A percentile compares a stretch with the other conserved stretches of the same genome.
Evolutionary conservation across 2,888 invertebrate species (phyloP).

Genomic region (Meganola albula): DNA sequence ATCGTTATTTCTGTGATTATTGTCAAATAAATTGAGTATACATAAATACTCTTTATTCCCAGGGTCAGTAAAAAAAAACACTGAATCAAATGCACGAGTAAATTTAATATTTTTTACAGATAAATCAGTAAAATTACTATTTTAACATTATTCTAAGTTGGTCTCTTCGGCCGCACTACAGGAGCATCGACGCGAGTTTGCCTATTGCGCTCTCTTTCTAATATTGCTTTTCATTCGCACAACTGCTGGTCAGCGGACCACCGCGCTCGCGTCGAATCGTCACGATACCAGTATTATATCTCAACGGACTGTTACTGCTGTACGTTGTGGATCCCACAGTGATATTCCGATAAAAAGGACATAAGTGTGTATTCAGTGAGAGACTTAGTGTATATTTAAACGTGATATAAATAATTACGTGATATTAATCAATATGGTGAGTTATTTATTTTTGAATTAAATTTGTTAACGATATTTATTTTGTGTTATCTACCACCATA

Average conservation of each 20-base stretch:
- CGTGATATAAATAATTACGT: constrained; percentile 14
- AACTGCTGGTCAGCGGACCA: constrained; percentile 16
- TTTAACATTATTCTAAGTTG: constrained; percentile 16
- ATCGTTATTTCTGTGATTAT: constrained; percentile 15
- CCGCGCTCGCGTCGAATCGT: constrained; percentile 17
- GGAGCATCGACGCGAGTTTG: constrained; percentile 16
- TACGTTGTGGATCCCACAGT: constrained; percentile 16
- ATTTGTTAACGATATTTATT: constrained; percentile 16
- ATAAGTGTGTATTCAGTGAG: constrained; percentile 15
- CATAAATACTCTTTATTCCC: constrained; percentile 14
- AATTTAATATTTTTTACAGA: no score
- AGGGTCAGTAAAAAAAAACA: constrained; percentile 14
- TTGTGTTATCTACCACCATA: constrained; percentile 15
- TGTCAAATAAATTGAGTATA: constrained; percentile 15
- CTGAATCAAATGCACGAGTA: constrained; percentile 14
- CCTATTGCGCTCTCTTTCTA: constrained; percentile 15
- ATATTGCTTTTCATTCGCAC: constrained; percentile 16
- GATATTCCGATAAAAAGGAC: constrained; percentile 16
- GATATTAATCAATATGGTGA: constrained; percentile 15
- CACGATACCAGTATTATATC: constrained; percentile 15
- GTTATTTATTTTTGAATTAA: constrained; percentile 17
- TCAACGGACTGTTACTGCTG: constrained; percentile 16
- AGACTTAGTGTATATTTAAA: constrained; percentile 16
- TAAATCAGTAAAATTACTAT: constrained; percentile 16
- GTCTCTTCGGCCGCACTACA: constrained; percentile 16